phyloP scores from a whole-genome alignment of 1,140 invertebrate genomes.

The Aethina tumida region DNA sequence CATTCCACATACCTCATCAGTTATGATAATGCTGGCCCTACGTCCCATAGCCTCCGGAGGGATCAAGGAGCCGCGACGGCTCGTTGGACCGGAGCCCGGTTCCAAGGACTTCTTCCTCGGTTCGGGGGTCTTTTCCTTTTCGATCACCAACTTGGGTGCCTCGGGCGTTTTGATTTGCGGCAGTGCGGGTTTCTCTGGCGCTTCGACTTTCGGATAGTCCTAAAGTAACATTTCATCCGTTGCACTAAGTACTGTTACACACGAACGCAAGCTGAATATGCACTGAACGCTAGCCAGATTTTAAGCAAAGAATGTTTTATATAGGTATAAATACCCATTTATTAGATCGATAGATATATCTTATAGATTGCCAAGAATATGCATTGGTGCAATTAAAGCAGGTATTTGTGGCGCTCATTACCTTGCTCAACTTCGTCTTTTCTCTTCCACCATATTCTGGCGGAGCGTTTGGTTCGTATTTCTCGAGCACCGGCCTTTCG shows the following conservation, averaged over 20 bases:
- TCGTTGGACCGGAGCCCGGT: conserved; percentile 54
- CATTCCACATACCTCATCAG: conserved; percentile 72
- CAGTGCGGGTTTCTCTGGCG: conserved; percentile 32
- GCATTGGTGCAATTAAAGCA: conserved; percentile 1
- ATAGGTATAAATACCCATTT: too few relatives aligned
- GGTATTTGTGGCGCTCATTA: conserved; percentile 19
- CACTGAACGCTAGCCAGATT: too few relatives aligned
- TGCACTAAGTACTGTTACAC: too few relatives aligned
- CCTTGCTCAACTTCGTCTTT: conserved; percentile 35
- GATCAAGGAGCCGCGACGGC: conserved; percentile 73
- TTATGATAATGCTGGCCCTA: conserved; percentile 80
- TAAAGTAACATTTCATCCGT: too few relatives aligned
- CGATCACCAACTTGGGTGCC: conserved; percentile 77
- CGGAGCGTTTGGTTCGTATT: conserved; percentile 42
- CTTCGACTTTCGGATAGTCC: too few relatives aligned
- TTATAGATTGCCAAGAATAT: too few relatives aligned
- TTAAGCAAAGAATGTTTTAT: too few relatives aligned
- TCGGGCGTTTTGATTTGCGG: conserved; percentile 71
- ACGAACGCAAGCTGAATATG: too few relatives aligned
- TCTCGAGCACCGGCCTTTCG: conserved; percentile 54
- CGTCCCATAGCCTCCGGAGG: conserved; percentile 74
- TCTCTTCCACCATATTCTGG: conserved; percentile 31
- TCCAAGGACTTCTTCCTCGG: conserved; percentile 65
- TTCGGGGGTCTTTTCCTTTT: conserved; percentile 64
- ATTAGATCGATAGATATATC: neutral